These are phyloP conservation scores for Nesogale talazaci DNA, from an alignment of 2,113 vertebrate species.

Conservation along the genomic window DNA sequence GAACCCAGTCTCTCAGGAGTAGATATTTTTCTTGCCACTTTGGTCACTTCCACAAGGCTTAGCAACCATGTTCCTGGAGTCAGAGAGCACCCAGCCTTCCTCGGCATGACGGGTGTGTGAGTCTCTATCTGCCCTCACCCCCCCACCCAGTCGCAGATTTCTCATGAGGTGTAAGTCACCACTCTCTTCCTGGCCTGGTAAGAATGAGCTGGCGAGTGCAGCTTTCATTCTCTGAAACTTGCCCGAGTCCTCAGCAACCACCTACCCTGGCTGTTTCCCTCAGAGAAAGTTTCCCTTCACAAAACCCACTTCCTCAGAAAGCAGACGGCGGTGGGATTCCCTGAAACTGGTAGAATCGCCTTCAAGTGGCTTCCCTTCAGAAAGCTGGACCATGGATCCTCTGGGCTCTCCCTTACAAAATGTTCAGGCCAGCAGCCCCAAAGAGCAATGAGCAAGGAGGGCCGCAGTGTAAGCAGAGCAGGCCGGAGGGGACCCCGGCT, in stretches of 20 bases:
- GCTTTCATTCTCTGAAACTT: constrained; percentile 47
- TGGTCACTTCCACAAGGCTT: constrained; percentile 48
- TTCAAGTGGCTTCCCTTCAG: not conserved
- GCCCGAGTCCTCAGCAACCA: constrained; percentile 27
- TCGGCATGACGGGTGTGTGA: not conserved
- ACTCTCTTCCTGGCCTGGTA: constrained; percentile 33
- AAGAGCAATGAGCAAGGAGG: not conserved
- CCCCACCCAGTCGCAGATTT: constrained; percentile 40
- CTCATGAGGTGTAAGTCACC: not conserved
- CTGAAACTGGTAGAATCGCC: constrained; percentile 25
- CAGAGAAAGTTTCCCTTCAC: constrained; percentile 50
- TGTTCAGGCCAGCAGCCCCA: not conserved
- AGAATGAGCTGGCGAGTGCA: constrained; percentile 25
- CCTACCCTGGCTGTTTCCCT: not conserved
- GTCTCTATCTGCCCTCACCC: not conserved
- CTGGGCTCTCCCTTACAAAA: not conserved
- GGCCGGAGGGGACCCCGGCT: not conserved
- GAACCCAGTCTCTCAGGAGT: constrained; percentile 75
- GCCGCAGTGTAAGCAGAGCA: not conserved
- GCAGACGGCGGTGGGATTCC: constrained; percentile 5
- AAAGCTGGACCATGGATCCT: not conserved
- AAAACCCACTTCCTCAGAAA: constrained; percentile 67
- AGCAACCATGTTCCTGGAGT: not conserved
- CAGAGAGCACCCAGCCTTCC: not conserved
- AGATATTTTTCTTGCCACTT: constrained; percentile 77